A percentile compares a stretch with the other conserved stretches of the same genome.
phyloP scores from a whole-genome alignment of 1,140 invertebrate genomes.

The Philopotamus ludificatus region DNA sequence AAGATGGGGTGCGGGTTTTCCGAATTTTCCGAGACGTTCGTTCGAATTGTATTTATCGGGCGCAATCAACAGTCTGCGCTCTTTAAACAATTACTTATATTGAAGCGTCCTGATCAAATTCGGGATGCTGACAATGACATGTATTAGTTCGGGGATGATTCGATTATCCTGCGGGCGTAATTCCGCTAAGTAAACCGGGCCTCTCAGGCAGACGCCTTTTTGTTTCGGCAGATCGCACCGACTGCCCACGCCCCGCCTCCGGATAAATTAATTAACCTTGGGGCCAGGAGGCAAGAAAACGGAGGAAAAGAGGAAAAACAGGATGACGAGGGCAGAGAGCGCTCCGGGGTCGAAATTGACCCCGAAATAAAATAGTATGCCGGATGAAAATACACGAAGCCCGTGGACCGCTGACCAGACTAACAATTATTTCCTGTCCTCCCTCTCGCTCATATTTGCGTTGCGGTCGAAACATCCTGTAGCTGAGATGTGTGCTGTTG shows the following conservation, averaged over 20 bases:
- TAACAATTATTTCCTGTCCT: too few species aligned
- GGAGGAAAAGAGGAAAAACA: constrained; percentile 16
- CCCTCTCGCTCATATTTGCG: too few species aligned
- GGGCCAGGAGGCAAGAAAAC: constrained; percentile 8
- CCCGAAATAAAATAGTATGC: constrained; percentile 10
- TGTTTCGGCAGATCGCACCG: constrained; percentile 14
- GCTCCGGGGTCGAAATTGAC: constrained; percentile 5
- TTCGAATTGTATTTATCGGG: too few species aligned
- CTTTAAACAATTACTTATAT: too few species aligned
- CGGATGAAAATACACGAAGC: too few species aligned
- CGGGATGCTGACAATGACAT: background rate
- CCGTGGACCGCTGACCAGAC: too few species aligned
- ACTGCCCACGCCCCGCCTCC: background rate
- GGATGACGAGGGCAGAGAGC: constrained; percentile 23
- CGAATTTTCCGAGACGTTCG: too few species aligned
- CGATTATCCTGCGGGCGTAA: constrained; percentile 11
- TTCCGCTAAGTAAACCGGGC: constrained; percentile 18
- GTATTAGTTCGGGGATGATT: background rate
- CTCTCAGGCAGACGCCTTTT: constrained; percentile 9
- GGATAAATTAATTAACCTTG: constrained; percentile 35
- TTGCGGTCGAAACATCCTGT: too few species aligned
- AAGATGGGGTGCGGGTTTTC: too few species aligned
- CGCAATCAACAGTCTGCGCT: too few species aligned
- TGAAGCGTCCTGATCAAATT: too few species aligned
- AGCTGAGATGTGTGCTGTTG: too few species aligned